Base-by-base conservation (phyloP, 2,888 invertebrate genomes). In the Drosophila paranaensis region DNA sequence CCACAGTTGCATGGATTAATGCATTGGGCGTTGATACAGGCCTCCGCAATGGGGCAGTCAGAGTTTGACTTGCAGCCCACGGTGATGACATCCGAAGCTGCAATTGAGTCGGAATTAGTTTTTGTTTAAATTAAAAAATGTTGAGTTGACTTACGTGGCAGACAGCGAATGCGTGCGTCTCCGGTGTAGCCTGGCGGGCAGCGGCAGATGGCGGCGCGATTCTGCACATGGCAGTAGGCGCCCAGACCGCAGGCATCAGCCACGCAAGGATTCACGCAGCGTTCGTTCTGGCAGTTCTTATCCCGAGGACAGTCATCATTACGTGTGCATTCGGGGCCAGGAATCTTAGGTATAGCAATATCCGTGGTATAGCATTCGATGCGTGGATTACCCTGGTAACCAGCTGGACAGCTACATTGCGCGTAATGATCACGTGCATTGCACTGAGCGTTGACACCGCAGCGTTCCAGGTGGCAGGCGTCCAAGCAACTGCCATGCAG, bases 1-100 rank as follows among this genome's bases (percentile, higher is more conserved):
- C 97, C 98, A 87, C 97, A 97, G 86, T 96, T 96, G 90, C 98
- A 98, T 1, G 98, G 98, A 89, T 95, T 96, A 11, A 96, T 95
- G 90, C 97, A 98, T 25, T 95, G 94, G 40, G 95, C 94, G 88
- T 97, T 97, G 60, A 97, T 94, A 90, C 98, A 98, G 2, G 97
- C 96, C 93, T 97, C 96, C 39, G 96, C 95, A 66, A 95, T 93
- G 6, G 96, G 95, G 91, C 98, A 98, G 76, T 97, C 97, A 9
- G 95, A 95, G 91, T 96, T 96, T 1, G 96, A 95, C 84, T 95
- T 95, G 90, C 97, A 97, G 54, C 96, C 97, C 14, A 95, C 94
- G 14, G 95, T 94, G 37, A 95, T 94, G 6, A 91, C 90, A 76
- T 94, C 94, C 71, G 94, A 94, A 85, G 95, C 95, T 95, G 25